These are phyloP conservation scores for Poeciliopsis prolifica DNA, from an alignment of 2,113 vertebrate species.

Conservation along the genomic window DNA sequence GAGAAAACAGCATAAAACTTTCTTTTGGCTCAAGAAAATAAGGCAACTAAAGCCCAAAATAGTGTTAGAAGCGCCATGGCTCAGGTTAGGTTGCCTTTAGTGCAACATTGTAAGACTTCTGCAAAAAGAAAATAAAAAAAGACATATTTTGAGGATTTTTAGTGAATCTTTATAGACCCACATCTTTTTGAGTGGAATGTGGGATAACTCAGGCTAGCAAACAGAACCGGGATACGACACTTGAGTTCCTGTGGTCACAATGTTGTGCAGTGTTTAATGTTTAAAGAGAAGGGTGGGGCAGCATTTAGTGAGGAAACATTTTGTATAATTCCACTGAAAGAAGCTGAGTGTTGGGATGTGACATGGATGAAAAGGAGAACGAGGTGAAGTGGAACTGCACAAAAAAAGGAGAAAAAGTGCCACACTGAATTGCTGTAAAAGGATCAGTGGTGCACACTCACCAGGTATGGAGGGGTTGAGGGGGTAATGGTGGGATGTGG, in stretches of 20 bases:
- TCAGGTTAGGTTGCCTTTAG: not conserved
- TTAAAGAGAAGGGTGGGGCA: constrained; percentile 82
- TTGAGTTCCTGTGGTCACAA: constrained; percentile 69
- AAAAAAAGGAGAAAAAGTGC: not conserved
- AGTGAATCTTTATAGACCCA: constrained; percentile 24
- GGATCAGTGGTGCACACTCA: constrained; percentile 2
- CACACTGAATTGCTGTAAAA: constrained; percentile 21
- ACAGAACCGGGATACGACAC: constrained; percentile 70
- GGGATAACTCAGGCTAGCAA: constrained; percentile 65
- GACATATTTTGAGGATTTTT: not conserved
- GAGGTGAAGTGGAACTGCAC: constrained; percentile 8
- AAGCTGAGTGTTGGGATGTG: constrained; percentile 48
- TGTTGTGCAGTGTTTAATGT: constrained; percentile 77
- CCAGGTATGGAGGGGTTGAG: constrained; percentile 30
- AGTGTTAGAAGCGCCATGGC: not conserved
- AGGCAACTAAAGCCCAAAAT: not conserved
- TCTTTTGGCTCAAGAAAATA: not conserved
- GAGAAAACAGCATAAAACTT: not conserved
- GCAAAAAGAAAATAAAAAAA: not conserved
- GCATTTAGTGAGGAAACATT: constrained; percentile 78
- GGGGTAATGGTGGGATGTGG: constrained; percentile 64
- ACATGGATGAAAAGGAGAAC: constrained; percentile 51
- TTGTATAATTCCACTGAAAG: constrained; percentile 77
- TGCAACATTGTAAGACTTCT: not conserved
- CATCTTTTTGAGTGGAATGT: constrained; percentile 65